Evolutionary conservation across 2,888 invertebrate species (phyloP), one percentile per base, ranked within the genome.

Genomic region (Acanthacorydalis orientalis): DNA sequence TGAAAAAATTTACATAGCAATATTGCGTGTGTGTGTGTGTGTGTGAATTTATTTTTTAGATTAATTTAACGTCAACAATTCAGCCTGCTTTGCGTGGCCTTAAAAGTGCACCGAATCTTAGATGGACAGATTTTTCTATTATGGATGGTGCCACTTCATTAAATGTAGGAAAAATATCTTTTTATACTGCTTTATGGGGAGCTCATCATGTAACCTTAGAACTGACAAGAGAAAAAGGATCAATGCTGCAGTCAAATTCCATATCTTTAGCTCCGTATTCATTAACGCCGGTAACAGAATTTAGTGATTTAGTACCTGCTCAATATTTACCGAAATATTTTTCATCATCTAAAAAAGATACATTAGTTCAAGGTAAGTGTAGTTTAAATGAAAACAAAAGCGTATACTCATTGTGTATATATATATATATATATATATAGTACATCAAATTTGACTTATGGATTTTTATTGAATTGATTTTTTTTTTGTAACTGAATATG

Each of bases 131-230:
- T 63, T 87, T 87, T 59, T 67, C 74, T 7, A 65, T 79, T 49
- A 65, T 78, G 45, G 73, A 77, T 47, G 65, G 64, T 50, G 56
- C 59, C 11, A 58, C 59, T 16, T 59, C 62, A 16, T 58, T 60
- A 14, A 68, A 67, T 0, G 70, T 81, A 1, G 86, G 85, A 48
- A 75, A 77, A 55, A 69, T 83, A 44, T 74, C 80, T 53, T 87
- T 87, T 69, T 79, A 80, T 62, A 76, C 83, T 15, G 87, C 85
- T 0, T 64, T 78, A 2, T 87, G 86, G 86, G 77, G 80, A 2
- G 76, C 76, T 2, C 74, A 77, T 10, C 76, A 80, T 46, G 80
- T 83, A 1, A 82, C 81, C 0, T 59, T 80, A 55, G 78, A 79
- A 60, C 67, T 80, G 43, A 73, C 75, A 45, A 74, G 75, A 49